phyloP scores from a whole-genome alignment of 2,888 invertebrate genomes.

The Neuroscelio doddi region DNA sequence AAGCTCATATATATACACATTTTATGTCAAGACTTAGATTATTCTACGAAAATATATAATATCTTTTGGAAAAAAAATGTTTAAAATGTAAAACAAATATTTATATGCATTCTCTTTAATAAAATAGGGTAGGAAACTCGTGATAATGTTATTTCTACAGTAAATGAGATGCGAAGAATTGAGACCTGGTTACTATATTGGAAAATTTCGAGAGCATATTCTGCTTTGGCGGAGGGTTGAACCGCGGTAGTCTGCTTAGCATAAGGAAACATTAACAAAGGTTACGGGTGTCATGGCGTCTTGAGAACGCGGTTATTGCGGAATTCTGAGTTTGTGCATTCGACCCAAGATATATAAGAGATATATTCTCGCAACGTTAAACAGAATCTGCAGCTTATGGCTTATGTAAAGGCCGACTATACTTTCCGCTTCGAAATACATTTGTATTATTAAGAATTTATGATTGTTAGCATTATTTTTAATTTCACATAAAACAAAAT shows the following conservation, averaged over 20 bases:
- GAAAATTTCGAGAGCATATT: constrained; percentile 10
- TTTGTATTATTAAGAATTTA: constrained; percentile 13
- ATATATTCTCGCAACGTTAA: constrained; percentile 28
- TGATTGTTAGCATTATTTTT: too few relatives aligned
- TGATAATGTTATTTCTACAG: too few relatives aligned
- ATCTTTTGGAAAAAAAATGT: too few relatives aligned
- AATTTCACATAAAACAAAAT: too few relatives aligned
- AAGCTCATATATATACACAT: constrained; percentile 28
- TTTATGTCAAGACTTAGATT: too few relatives aligned
- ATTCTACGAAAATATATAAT: too few relatives aligned
- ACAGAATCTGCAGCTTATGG: constrained; percentile 27
- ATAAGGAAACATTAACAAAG: constrained; percentile 33
- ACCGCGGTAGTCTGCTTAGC: constrained; percentile 19
- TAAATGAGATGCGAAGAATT: too few relatives aligned
- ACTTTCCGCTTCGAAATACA: constrained; percentile 19
- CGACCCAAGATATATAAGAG: constrained; percentile 18
- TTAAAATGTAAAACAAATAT: too few relatives aligned
- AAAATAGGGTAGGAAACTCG: too few relatives aligned
- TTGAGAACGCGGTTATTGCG: constrained; percentile 30
- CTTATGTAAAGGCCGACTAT: constrained; percentile 15
- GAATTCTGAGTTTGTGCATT: constrained; percentile 27
- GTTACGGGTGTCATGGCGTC: constrained; percentile 28
- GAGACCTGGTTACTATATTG: too few relatives aligned
- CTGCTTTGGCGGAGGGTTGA: constrained; percentile 10
- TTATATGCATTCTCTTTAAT: too few relatives aligned